Evolutionary conservation across 2,113 vertebrate genomes (phyloP), one percentile per base, ranked within the genome.

Genomic region (Pongo abelii): DNA sequence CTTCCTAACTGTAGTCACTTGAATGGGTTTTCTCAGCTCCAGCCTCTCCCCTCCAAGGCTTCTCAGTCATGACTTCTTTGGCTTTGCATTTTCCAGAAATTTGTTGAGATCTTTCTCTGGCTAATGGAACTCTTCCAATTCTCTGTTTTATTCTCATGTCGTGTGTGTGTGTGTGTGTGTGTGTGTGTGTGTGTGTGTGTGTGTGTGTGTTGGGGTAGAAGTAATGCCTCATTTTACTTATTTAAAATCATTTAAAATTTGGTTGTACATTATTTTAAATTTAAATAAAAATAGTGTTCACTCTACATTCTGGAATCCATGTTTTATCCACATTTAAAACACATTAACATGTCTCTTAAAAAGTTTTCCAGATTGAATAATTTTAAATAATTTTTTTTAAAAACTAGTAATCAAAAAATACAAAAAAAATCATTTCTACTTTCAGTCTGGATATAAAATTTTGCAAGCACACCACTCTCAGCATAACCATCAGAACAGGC

Each of bases 251-350:
- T 91, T 89, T 87, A 48, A 86, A 74, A 96, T 74, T 95, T 97
- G 55, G 64, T 88, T 90, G 93, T 89, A 91, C 55, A 46, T 89
- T 5, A 92, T 93, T 87, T 93, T 80, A 84, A 88, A 88, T 93
- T 85, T 89, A 85, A n/a, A 92, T 92, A 79, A 96, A 91, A 93
- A 93, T 93, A 94, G 18, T 89, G 79, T 83, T 95, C 61, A 75
- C n/a, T 70, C 32, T 72, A 61, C 50, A 91, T 89, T 85, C 75
- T 95, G 35, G 61, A 93, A 91, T 89, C 59, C 85, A 69, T 95
- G 20, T 93, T 97, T 91, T 75, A 77, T 96, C 57, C 93, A 93
- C 94, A 93, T 91, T 96, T 96, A 79, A 90, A 97, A 87, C 12
- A 67, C 27, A 92, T 96, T 90, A 86, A 90, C 89, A 86, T 94